phyloP scores from a whole-genome alignment of 2,797 vertebrate species.

The Tarsius wallacei region DNA sequence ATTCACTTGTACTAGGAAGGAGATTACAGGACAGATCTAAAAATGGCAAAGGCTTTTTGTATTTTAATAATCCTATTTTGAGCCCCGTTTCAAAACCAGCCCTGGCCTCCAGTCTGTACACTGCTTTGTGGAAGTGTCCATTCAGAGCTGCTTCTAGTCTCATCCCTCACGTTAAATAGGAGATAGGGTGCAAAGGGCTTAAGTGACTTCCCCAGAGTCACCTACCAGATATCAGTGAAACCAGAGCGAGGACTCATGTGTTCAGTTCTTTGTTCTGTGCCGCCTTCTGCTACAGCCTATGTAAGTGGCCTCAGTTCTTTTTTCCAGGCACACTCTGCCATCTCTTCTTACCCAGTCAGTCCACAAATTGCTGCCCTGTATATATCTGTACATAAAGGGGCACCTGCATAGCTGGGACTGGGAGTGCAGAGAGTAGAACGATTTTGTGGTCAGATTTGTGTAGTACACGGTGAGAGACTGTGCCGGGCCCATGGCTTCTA shows the following conservation, averaged over 20 bases:
- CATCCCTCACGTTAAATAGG: neutral
- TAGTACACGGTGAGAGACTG: neutral
- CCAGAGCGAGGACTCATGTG: neutral
- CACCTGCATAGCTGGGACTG: neutral
- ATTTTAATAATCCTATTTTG: slow-evolving; percentile 29
- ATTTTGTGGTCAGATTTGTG: neutral
- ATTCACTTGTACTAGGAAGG: neutral
- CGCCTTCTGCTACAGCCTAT: neutral
- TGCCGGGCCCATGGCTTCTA: neutral
- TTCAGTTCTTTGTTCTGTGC: neutral
- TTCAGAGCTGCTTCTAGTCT: neutral
- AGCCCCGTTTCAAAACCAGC: neutral
- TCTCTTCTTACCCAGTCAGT: neutral
- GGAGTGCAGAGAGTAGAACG: neutral
- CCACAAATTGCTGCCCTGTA: neutral
- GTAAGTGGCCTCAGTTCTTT: neutral
- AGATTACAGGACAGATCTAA: neutral
- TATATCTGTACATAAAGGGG: neutral
- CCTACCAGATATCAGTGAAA: neutral
- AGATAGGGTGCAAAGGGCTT: neutral
- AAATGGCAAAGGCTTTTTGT: neutral
- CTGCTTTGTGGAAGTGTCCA: neutral
- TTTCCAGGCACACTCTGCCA: neutral
- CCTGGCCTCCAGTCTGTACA: neutral
- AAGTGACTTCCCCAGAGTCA: neutral